Base-by-base conservation (phyloP, 1,140 invertebrate species). In the Nasonia longicornis region DNA sequence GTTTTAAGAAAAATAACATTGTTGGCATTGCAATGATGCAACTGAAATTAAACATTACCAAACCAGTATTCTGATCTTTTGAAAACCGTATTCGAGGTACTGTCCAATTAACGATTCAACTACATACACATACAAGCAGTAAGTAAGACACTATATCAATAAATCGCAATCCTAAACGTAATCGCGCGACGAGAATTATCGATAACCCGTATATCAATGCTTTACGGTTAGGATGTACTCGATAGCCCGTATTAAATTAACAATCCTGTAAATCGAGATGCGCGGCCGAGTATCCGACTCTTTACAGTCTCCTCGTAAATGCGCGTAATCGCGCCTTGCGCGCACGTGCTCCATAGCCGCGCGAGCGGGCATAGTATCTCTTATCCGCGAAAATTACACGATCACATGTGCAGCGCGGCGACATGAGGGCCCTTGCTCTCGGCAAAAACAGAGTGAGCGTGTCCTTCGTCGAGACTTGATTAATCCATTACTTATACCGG, bases 401-500 rank as follows among this genome's bases (percentile, higher is more conserved):
- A 63, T 52, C 72, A 3, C 72, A 14, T 16, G 14, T 10, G n/a
- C 20, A 58, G 52, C 52, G 12, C 48, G 12, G 3, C 16, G 70
- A 42, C 83, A 74, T 83, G 31, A 35, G 31, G 6, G 31, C 31
- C 31, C 31, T 35, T 35, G 31, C 31, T 35, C 82, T 84, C 84
- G 85, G 16, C 69, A 70, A 70, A 70, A n/a, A 48, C 70, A 6
- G 48, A 72, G 31, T 35, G 8, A 4, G 8, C 31, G 6, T 26
- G 67, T 72, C 38, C n/a, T 81, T 73, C 77, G 29, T 73, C 29
- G 67, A 38, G 80, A 80, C 84, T 87, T 86, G 83, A 87, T 87
- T 87, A 87, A 86, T 86, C 85, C 84, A 86, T 86, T 84, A 86
- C 64, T 83, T 79, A 70, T n/a, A 58, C 20, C 6, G 38, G 8